These are phyloP conservation scores for Limnothrissa miodon DNA, from an alignment of 2,113 vertebrate genomes.

Conservation along the genomic window DNA sequence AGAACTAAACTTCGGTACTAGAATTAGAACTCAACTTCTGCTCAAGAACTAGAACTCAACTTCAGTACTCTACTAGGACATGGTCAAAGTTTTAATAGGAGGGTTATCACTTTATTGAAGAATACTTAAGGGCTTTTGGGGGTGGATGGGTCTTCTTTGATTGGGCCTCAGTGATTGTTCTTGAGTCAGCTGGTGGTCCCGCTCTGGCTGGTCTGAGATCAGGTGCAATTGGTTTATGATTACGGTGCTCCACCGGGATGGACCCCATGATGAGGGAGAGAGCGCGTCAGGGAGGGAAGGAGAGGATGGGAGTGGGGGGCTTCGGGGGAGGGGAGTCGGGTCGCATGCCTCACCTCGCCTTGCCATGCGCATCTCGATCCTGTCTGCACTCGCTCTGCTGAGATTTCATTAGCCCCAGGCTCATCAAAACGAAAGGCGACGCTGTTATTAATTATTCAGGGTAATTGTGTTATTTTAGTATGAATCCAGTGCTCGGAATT, in stretches of 20 bases:
- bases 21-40: too few species aligned
- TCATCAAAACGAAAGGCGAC: conserved; percentile 33
- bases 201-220: not conserved
- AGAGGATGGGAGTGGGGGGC: not conserved
- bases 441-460: conserved; percentile 27
- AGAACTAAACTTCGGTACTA: too few species aligned
- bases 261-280: not conserved
- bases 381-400: not conserved
- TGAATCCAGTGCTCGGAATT: not conserved
- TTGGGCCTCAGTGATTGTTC: not conserved
- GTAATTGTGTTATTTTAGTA: conserved; percentile 10
- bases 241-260: not conserved
- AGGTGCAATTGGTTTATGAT: conserved; percentile 8
- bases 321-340: not conserved
- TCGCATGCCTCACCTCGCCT: too few species aligned
- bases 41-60: too few species aligned
- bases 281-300: not conserved
- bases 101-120: not conserved
- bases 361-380: not conserved
- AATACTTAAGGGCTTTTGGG: not conserved
- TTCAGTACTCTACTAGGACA: too few species aligned
- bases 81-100: not conserved
- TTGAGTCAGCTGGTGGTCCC: not conserved
- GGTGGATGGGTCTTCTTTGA: not conserved
- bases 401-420: conserved; percentile 19